phyloP scores from a whole-genome alignment of 2,797 vertebrate species.

The Catharus ustulatus region DNA sequence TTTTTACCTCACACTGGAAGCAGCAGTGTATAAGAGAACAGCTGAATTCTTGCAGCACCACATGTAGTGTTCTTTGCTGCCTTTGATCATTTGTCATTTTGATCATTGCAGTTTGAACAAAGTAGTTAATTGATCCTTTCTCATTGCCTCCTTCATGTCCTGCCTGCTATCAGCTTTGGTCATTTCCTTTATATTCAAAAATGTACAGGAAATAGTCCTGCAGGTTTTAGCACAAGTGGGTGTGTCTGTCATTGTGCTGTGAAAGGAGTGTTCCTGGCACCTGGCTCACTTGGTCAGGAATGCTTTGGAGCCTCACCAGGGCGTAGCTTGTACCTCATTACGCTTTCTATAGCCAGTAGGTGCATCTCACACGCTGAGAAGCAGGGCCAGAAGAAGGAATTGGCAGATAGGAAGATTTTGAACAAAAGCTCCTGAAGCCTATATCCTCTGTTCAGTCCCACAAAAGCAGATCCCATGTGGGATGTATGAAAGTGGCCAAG shows the following conservation, averaged over 20 bases:
- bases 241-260: neutral
- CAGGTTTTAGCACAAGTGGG: neutral
- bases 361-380: neutral
- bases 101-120: constrained; percentile 39
- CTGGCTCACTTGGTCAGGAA: neutral
- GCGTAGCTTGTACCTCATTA: neutral
- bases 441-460: neutral
- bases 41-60: constrained; percentile 5
- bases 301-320: neutral
- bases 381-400: neutral
- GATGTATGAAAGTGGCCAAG: neutral
- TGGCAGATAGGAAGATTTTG: neutral
- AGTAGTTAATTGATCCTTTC: constrained; percentile 58
- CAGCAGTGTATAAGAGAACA: constrained; percentile 1
- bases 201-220: neutral
- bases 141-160: neutral
- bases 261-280: neutral
- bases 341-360: neutral
- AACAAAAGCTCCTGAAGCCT: neutral
- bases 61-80: constrained; percentile 17
- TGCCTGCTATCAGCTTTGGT: neutral
- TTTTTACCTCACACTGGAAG: neutral
- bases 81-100: constrained; percentile 61
- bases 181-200: neutral
- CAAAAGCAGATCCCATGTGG: neutral